Evolutionary conservation across 2,113 vertebrate species (phyloP), one percentile per base, ranked within the genome.

Genomic region (Oryzias celebensis): DNA sequence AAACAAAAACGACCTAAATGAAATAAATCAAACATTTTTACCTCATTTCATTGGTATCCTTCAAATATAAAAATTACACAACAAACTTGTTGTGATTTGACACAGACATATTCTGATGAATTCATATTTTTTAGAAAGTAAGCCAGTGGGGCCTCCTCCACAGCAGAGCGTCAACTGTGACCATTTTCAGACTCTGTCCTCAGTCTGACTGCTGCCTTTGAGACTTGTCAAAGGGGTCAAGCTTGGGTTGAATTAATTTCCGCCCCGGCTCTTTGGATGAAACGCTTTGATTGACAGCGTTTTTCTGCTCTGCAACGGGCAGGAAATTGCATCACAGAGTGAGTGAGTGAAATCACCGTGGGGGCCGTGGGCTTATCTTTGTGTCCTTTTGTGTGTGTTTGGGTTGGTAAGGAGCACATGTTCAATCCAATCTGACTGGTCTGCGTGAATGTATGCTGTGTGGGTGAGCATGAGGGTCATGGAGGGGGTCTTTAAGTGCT

Each of bases 321-420:
- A 60, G 64, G 53, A 78, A 78, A 85, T 82, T 78, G 58, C 73
- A 80, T 82, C 78, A 78, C 69, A 82, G 69, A 68, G 68, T 22
- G 31, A 43, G 52, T 17, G 24, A 78, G 67, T 62, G 54, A 60
- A 71, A 77, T 66, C 50, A 18, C 41, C 7, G 59, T 65, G 75
- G 75, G 48, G 58, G 58, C 47, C 17, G 60, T 57, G 45, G 65
- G 81, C 78, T 79, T 81, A 77, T 80, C 76, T 77, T 46, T 58
- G 31, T 51, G 26, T 59, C 52, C 58, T 15, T 22, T 17, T 44
- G 62, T 18, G 24, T 20, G 52, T 48, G 53, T 10, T 54, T 59
- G 45, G 20, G 49, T 71, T 49, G 53, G 43, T 18, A 49, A 44
- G 14, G 36, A 26, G 50, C 45, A 41, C 63, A 58, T 44, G 1